These are phyloP conservation scores for Lepidurus couesii DNA, from an alignment of 1,140 invertebrate genomes.

Conservation along the genomic window DNA sequence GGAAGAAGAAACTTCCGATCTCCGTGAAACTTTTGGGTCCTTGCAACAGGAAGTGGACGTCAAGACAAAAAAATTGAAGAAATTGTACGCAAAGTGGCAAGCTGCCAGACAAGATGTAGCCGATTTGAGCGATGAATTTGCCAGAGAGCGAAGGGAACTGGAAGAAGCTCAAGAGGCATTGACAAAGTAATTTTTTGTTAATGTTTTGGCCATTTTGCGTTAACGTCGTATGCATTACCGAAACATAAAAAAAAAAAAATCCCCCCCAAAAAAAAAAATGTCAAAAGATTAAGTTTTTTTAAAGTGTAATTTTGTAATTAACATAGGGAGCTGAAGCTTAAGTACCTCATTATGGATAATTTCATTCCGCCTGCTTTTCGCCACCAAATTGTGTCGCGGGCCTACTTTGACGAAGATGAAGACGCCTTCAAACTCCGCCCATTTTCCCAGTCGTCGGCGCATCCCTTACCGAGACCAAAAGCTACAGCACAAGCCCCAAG, in stretches of 20 bases:
- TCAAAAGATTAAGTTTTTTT: no score
- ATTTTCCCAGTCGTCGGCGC: slow-evolving; percentile 46
- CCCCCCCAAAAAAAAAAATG: no score
- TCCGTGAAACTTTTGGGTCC: slow-evolving; percentile 75
- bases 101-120: slow-evolving; percentile 61
- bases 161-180: slow-evolving; percentile 74
- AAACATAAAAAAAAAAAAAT: slow-evolving; percentile 34
- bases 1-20: slow-evolving; percentile 78
- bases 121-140: slow-evolving; percentile 76
- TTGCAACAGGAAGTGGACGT: slow-evolving; percentile 87
- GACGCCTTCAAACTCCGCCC: slow-evolving; percentile 67
- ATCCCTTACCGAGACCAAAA: slow-evolving; percentile 39
- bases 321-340: slow-evolving; percentile 64
- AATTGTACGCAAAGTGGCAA: slow-evolving; percentile 60
- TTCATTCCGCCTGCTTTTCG: slow-evolving; percentile 91
- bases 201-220: slow-evolving; percentile 42
- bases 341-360: slow-evolving; percentile 88
- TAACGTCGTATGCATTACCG: slow-evolving; percentile 44
- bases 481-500: slow-evolving; percentile 19
- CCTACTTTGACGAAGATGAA: slow-evolving; percentile 77
- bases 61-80: slow-evolving; percentile 81
- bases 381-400: slow-evolving; percentile 67
- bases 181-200: slow-evolving; percentile 49
- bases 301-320: slow-evolving; percentile 29
- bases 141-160: slow-evolving; percentile 68